Percentiles rank a stretch among this genome's conserved stretches.
Evolutionary conservation across 2,888 invertebrate species (phyloP).

Genomic region (Thyatira batis): DNA sequence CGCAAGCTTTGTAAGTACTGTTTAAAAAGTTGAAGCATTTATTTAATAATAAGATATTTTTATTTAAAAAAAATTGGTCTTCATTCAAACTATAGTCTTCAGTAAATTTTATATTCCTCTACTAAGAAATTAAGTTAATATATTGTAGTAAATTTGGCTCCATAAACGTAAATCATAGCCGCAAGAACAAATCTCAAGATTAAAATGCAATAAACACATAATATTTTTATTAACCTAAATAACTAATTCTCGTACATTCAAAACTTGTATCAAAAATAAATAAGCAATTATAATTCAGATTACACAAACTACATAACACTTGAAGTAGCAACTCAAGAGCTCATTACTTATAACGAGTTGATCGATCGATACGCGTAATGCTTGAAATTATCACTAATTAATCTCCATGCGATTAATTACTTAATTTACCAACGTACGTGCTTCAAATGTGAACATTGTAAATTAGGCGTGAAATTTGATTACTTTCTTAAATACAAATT

Average conservation of each 20-base stretch:
- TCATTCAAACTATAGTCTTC: not conserved
- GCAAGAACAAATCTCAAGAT: too few species aligned
- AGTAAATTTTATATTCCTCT: not conserved
- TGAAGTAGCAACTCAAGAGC: not conserved
- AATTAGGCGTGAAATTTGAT: not conserved
- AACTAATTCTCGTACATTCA: too few species aligned
- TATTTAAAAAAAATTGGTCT: too few species aligned
- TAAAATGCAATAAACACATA: too few species aligned
- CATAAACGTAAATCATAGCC: too few species aligned
- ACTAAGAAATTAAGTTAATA: too few species aligned
- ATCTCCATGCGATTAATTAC: not conserved
- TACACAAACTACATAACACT: not conserved
- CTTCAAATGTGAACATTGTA: not conserved
- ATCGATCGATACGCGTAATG: not conserved
- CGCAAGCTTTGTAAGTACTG: slow-evolving; percentile 85
- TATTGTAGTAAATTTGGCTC: too few species aligned
- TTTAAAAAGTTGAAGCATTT: not conserved
- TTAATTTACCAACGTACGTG: not conserved
- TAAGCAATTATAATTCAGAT: too few species aligned
- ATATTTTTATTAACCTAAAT: too few species aligned
- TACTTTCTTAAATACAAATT: slow-evolving; percentile 16
- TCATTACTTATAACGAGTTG: not conserved
- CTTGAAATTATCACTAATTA: not conserved
- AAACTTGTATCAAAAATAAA: too few species aligned
- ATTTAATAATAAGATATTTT: slow-evolving; percentile 2